Base-by-base conservation (phyloP, 37 sponge, comb jelly and placozoan species). In the Petrosia ficiformis region DNA sequence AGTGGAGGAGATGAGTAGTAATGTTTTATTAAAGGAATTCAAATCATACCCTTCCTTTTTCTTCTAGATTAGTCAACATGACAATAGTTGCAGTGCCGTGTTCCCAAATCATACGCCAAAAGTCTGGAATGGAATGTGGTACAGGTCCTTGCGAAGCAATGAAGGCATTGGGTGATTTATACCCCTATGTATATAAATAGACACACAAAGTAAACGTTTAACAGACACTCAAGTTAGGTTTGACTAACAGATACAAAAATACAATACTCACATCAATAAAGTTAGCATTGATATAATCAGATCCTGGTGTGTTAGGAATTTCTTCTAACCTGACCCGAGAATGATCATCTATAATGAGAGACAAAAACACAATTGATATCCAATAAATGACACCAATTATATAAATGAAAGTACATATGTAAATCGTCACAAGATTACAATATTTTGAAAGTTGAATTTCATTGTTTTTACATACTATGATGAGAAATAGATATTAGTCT, bases 61-160 rank as follows among this genome's bases (percentile, higher is more conserved):
- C 94, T 57, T 92, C 83, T 48, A 92, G 70, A 71, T 92, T 92
- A 40, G 95, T 96, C 42, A 96, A 28, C 97, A 96, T 96, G 68
- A 93, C 94, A 69, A 96, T 84, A 25, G 84, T 88, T 25, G 78
- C 68, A 0, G 67, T 22, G 29, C 77, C 63, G 37, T 90, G 84
- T 59, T 96, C 97, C 94, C 94, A 96, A 32, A 96, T 86, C 94
- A 96, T 93, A 0, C 97, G 63, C 97, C 97, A 96, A 74, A 96
- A 96, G 67, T 93, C 92, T 38, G 61, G 44, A 59, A 87, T 70
- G 44, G 94, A 85, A 57, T 86, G 83, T 24, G 91, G 89, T n/a
- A 90, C 80, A 19, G 91, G 89, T 39, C 97, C 97, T 74, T 91
- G 92, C 52, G 84, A 77, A 21, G 92, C 92, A 59, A 91, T 82